Percentiles rank a stretch among this genome's conserved stretches.
These are phyloP conservation scores for Xanthostigma xanthostigma DNA, from an alignment of 2,888 invertebrate species.

Conservation along the genomic window DNA sequence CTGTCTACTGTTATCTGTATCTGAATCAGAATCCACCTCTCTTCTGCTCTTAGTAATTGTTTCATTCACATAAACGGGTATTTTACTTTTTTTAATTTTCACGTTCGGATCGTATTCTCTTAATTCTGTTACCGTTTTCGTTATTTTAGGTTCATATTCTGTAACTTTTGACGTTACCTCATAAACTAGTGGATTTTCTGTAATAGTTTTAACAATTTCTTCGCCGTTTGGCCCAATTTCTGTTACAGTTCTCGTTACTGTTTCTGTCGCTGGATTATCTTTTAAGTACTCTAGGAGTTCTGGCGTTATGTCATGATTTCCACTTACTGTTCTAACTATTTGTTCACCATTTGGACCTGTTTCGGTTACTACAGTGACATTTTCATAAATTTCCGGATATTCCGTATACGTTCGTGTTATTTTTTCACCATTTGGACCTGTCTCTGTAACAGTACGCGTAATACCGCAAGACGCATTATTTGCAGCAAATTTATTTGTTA, in stretches of 20 bases:
- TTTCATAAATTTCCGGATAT: background rate
- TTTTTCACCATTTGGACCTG: background rate
- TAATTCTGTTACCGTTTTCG: background rate
- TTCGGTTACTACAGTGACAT: background rate
- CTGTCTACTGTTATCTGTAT: conserved; percentile 24
- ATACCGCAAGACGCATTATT: background rate
- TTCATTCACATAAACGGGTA: conserved; percentile 29
- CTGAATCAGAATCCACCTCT: conserved; percentile 28
- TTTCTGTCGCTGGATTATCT: background rate
- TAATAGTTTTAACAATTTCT: background rate
- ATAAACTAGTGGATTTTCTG: background rate
- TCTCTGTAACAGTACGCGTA: background rate
- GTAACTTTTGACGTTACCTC: conserved; percentile 1
- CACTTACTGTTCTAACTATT: background rate
- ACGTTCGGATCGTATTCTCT: too few species aligned
- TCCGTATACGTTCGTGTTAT: conserved; percentile 1
- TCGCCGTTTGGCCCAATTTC: background rate
- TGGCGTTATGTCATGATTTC: background rate
- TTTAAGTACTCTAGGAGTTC: background rate
- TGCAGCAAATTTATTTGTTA: background rate
- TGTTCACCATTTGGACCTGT: background rate
- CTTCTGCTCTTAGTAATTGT: conserved; percentile 11
- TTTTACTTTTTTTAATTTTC: conserved; percentile 25
- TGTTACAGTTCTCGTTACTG: background rate
- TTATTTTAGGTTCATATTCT: background rate